Evolutionary conservation across 2,113 vertebrate species (phyloP).

Genomic region (Syrmaticus mikado): DNA sequence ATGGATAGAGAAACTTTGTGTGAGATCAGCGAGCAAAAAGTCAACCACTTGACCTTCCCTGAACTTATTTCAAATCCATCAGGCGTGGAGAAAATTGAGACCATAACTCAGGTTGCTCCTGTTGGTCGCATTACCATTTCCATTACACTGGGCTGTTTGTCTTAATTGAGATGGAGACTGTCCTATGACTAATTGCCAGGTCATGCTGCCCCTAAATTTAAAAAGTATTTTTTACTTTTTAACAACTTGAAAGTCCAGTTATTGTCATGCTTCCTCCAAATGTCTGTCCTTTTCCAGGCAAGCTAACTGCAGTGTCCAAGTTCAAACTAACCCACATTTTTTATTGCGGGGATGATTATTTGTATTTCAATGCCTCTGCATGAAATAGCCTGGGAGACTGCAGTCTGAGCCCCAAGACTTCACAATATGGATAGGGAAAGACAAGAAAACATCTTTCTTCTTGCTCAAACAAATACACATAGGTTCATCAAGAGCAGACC

Average conservation of each 20-base stretch:
- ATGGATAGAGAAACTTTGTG: slow-evolving; percentile 52
- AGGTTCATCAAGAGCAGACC: not conserved
- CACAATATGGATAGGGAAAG: not conserved
- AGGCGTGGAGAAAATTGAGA: slow-evolving; percentile 77
- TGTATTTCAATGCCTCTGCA: not conserved
- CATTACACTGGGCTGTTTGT: slow-evolving; percentile 69
- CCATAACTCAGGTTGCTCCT: slow-evolving; percentile 77
- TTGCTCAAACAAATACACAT: not conserved
- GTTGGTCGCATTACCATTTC: slow-evolving; percentile 62
- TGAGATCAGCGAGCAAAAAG: slow-evolving; percentile 73
- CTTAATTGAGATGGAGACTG: slow-evolving; percentile 62
- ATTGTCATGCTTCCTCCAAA: not conserved
- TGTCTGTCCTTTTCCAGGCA: not conserved
- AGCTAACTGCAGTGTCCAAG: not conserved
- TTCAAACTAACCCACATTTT: not conserved
- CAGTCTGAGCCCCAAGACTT: not conserved
- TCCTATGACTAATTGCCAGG: slow-evolving; percentile 69
- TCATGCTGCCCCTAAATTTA: slow-evolving; percentile 63
- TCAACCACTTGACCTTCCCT: slow-evolving; percentile 76
- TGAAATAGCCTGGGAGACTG: not conserved
- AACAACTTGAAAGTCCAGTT: not conserved
- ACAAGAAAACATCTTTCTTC: not conserved
- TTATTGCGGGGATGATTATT: not conserved
- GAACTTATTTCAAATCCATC: slow-evolving; percentile 77
- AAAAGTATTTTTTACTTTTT: not conserved